Base-by-base conservation (phyloP, 2,797 vertebrate species). In the Rhinogobio ventralis region DNA sequence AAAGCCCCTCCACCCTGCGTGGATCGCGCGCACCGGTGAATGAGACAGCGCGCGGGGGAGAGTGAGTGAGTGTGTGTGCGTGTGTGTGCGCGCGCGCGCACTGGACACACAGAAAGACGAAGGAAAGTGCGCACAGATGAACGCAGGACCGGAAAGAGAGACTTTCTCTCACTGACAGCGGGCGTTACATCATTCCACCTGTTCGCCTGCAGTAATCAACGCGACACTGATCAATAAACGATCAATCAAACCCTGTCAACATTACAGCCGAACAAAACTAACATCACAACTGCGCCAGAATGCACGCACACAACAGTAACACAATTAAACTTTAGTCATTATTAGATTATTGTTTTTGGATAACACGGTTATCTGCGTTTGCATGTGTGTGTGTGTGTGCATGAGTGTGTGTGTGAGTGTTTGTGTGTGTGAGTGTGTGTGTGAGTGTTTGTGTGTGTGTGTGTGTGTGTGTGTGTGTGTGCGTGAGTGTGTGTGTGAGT, bases 1-100 rank as follows among this genome's bases (percentile, higher is more conserved):
- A 95, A 95, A 88, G 51, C 88, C 86, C 93, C 93, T 93, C 93
- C 93, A 89, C 94, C 95, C 94, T 94, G 95, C 95, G 95, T 96
- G 95, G 94, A 94, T 90, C 88, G 92, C 91, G 92, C 87, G 88
- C 90, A 81, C 90, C 87, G 91, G 90, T 94, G 95, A 95, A 95
- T 95, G 95, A 96, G 95, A 92, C 94, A 94, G 94, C 93, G 90
- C 73, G 88, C 88, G 90, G 89, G 86, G 87, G 90, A 89, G 89
- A 84, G 93, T 73, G 93, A n/a, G 91, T 88, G 91, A 88, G 91
- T 13, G 86, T 36, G 78, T 14, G 85, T 28, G 88, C 1, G 90
- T 36, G 90, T 79, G 75, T 7, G 83, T 30, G 68, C 15, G 53
- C 11, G 64, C 11, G 64, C 82, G 88, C 84, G 90, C 84, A 68